Evolutionary conservation across 2,113 vertebrate genomes (phyloP).

Genomic region (Calonectris borealis): DNA sequence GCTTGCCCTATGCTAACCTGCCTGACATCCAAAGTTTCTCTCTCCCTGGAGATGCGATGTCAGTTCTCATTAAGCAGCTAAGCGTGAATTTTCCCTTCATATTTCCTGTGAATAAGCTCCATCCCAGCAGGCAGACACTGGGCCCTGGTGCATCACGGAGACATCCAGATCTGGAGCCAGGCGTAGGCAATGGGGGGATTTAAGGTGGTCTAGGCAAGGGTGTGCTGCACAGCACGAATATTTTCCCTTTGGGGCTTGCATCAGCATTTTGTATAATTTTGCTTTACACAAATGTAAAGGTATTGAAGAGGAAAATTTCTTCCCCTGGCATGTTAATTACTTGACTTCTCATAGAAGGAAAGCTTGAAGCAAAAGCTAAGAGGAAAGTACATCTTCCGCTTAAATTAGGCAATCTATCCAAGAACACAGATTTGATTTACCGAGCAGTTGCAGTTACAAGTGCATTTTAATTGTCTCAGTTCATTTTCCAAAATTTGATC

Average conservation of each 20-base stretch:
- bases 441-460: neutral
- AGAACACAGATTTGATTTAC: neutral
- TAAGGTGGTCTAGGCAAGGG: neutral
- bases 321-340: constrained; percentile 33
- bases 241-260: neutral
- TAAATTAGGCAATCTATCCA: neutral
- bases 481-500: neutral
- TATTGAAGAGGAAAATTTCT: constrained; percentile 34
- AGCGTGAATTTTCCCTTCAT: constrained; percentile 80
- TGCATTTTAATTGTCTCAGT: neutral
- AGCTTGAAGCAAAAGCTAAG: constrained; percentile 16
- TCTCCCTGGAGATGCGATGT: constrained; percentile 83
- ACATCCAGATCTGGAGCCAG: neutral
- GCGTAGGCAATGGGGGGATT: neutral
- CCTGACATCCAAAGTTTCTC: constrained; percentile 84
- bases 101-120: constrained; percentile 83
- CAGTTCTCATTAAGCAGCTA: constrained; percentile 80
- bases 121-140: constrained; percentile 76
- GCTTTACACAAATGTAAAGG: neutral
- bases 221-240: neutral
- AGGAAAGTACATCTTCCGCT: neutral
- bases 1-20: constrained; percentile 85
- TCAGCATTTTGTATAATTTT: neutral
- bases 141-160: constrained; percentile 30
- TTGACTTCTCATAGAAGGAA: constrained; percentile 27